Base-by-base conservation (phyloP, 2,113 vertebrate genomes). In the Solenodon paradoxus region DNA sequence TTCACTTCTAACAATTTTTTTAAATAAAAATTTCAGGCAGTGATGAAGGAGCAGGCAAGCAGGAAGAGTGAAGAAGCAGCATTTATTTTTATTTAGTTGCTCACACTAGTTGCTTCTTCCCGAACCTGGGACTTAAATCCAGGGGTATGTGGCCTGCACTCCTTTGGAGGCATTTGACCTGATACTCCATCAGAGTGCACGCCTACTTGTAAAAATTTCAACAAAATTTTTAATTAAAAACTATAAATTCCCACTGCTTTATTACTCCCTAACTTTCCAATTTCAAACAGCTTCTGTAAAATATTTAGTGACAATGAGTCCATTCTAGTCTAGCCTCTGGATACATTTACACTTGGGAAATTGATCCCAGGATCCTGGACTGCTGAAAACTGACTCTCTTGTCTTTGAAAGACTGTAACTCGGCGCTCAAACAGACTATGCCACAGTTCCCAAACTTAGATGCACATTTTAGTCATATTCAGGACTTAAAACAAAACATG, bases 321-420 rank as follows among this genome's bases (percentile, higher is more conserved):
- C 42, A 53, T 12, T 24, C 4, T 42, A 26, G 16, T 53, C 55
- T 55, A 59, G 15, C 16, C 6, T 66, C 11, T 1, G 77, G 30
- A 66, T 71, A n/a, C 5, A 20, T 51, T 24, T 63, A 28, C 17
- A 17, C 63, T 42, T 77, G n/a, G 12, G 7, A 79, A 32, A 7
- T 26, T 42, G 2, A 2, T 55, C 13, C 10, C n/a, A 24, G 12
- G 13, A 7, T 2, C 28, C 26, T 38, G 1, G 28, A 15, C 19
- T 42, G 7, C 5, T 24, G 2, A 13, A 90, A 81, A 66, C 1
- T 2, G 28, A 93, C 16, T 40, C 45, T 79, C 15, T 30, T 49
- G 9, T 32, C 42, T 20, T 45, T 40, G 59, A 47, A 66, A 28
- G 17, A 59, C 0, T 12, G 2, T 49, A 30, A 24, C 9, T 5